A percentile compares a stretch with the other conserved stretches of the same genome.
Evolutionary conservation across 2,113 vertebrate genomes (phyloP).

Genomic region (Uria lomvia): DNA sequence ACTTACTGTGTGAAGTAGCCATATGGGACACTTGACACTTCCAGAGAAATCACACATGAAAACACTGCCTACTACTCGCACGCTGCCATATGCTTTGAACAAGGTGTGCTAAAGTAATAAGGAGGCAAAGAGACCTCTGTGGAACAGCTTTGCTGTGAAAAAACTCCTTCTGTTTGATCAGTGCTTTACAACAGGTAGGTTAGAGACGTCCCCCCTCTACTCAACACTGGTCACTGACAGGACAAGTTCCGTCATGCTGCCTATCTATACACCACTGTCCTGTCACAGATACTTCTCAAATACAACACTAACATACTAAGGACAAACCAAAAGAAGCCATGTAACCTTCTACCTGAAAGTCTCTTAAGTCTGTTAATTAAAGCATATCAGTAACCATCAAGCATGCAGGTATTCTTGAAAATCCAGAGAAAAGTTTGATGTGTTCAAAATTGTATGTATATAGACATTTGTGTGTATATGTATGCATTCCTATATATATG

Average conservation of each 20-base stretch:
- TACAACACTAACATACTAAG: not conserved
- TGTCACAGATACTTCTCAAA: not conserved
- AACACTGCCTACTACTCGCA: not conserved
- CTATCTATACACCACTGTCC: accelerated
- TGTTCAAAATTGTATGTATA: not conserved
- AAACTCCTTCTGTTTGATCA: not conserved
- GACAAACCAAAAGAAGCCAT: not conserved
- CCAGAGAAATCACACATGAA: not conserved
- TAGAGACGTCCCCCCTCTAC: not conserved
- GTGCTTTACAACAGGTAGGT: not conserved
- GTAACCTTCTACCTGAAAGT: not conserved
- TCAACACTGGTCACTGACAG: not conserved
- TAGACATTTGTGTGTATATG: not conserved
- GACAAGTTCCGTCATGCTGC: not conserved
- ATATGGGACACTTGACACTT: not conserved
- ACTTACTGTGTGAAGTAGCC: not conserved
- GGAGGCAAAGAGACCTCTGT: not conserved
- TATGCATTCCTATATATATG: not conserved
- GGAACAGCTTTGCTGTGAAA: not conserved
- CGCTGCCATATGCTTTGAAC: not conserved
- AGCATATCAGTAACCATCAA: not conserved
- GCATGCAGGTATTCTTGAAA: not conserved
- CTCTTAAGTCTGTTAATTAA: not conserved
- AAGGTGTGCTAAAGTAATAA: not conserved
- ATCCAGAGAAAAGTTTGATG: not conserved